A percentile compares a stretch with the other conserved stretches of the same genome.
These are phyloP conservation scores for Odobenus rosmarus DNA, from an alignment of 2,113 vertebrate species.

Conservation along the genomic window DNA sequence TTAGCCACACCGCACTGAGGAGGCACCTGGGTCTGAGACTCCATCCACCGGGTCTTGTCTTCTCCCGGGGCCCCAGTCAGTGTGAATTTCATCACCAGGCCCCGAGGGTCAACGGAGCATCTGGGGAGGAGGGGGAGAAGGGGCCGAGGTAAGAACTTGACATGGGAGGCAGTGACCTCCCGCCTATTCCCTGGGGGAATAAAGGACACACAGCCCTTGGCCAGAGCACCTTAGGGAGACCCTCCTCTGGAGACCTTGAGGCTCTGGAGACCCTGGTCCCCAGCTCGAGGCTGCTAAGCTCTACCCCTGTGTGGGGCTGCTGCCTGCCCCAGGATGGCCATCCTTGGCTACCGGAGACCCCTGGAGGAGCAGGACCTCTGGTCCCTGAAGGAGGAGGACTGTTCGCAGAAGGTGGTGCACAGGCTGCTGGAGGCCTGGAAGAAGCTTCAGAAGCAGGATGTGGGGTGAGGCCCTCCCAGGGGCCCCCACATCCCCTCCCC, in stretches of 20 bases:
- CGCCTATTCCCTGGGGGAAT: background rate
- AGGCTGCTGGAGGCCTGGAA: constrained; percentile 92
- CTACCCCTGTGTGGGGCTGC: background rate
- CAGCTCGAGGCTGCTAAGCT: background rate
- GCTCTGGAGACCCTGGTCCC: background rate
- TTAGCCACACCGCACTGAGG: background rate
- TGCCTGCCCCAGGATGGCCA: constrained; percentile 87
- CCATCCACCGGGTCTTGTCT: background rate
- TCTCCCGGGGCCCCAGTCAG: background rate
- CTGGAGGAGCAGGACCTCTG: constrained; percentile 95
- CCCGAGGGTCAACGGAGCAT: background rate
- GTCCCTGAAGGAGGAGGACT: constrained; percentile 91
- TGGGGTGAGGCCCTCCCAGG: background rate
- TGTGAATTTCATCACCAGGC: background rate
- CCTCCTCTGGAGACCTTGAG: background rate
- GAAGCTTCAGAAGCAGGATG: constrained; percentile 85
- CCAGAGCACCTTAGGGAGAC: background rate
- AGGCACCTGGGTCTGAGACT: background rate
- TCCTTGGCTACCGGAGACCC: constrained; percentile 94
- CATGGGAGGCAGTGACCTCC: background rate
- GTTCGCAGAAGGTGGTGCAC: constrained; percentile 88
- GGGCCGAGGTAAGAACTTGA: background rate
- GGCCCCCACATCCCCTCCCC: rapidly evolving
- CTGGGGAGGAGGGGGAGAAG: background rate
- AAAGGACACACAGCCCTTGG: background rate